Evolutionary conservation across 2,888 invertebrate species (phyloP).

Genomic region (Diarsia mendica): DNA sequence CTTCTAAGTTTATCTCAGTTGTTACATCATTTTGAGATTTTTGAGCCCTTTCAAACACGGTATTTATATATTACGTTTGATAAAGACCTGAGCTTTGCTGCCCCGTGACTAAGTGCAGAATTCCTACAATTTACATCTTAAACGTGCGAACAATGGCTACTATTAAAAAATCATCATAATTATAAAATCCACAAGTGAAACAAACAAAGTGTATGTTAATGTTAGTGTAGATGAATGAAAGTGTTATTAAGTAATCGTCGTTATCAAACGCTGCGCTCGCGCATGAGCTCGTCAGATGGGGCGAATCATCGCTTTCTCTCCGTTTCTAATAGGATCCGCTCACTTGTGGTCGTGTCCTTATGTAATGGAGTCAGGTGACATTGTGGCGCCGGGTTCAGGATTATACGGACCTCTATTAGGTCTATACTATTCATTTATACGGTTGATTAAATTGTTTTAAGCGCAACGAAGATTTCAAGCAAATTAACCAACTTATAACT

Average conservation of each 20-base stretch:
- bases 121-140: neutral
- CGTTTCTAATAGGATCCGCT: conserved; percentile 57
- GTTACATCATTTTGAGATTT: neutral
- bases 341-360: conserved; percentile 47
- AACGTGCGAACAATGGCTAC: neutral
- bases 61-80: neutral
- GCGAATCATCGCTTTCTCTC: conserved; percentile 64
- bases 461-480: neutral
- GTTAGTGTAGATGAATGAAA: conserved; percentile 49
- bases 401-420: neutral
- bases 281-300: conserved; percentile 60
- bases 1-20: neutral
- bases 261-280: conserved; percentile 43
- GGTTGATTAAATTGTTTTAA: neutral
- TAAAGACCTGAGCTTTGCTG: neutral
- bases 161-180: neutral
- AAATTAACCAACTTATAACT: neutral
- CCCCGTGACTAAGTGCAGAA: neutral
- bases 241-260: conserved; percentile 54
- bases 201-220: conserved; percentile 29
- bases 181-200: neutral
- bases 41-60: neutral
- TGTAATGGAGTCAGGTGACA: conserved; percentile 53
- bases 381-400: conserved; percentile 8
- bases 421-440: neutral